Percentiles rank a stretch among this genome's conserved stretches.
Evolutionary conservation across 2,113 vertebrate species (phyloP).

Genomic region (Pavo muticus): DNA sequence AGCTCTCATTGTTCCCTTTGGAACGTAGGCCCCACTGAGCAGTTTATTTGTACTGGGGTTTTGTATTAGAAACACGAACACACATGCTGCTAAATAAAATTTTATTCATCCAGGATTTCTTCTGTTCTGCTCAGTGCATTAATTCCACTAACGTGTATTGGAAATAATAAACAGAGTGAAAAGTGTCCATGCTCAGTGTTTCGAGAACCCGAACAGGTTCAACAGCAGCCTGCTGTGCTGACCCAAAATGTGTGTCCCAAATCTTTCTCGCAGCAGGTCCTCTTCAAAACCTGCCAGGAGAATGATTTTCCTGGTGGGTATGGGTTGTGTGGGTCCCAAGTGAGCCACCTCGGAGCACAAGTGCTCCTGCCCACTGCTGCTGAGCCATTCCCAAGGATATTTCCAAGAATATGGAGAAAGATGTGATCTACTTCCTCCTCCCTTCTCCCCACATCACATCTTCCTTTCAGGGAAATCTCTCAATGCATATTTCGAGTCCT

Average conservation of each 20-base stretch:
- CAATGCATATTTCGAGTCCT: not conserved
- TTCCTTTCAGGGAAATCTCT: not conserved
- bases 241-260: not conserved
- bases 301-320: not conserved
- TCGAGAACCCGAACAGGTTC: not conserved
- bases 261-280: not conserved
- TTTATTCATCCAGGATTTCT: not conserved
- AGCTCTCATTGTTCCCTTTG: not conserved
- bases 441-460: rapidly evolving
- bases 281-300: not conserved
- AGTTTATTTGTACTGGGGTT: constrained; percentile 40
- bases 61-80: constrained; percentile 26
- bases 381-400: not conserved
- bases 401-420: not conserved
- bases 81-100: not conserved
- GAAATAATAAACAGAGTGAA: not conserved
- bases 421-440: not conserved
- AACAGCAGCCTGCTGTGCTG: not conserved
- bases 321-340: not conserved
- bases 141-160: not conserved
- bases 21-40: not conserved
- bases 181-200: not conserved
- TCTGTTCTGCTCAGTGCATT: not conserved
- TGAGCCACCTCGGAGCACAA: rapidly evolving
- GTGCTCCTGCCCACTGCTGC: rapidly evolving